Evolutionary conservation across 2,888 invertebrate species (phyloP).

Genomic region (Polymixis flavicincta): DNA sequence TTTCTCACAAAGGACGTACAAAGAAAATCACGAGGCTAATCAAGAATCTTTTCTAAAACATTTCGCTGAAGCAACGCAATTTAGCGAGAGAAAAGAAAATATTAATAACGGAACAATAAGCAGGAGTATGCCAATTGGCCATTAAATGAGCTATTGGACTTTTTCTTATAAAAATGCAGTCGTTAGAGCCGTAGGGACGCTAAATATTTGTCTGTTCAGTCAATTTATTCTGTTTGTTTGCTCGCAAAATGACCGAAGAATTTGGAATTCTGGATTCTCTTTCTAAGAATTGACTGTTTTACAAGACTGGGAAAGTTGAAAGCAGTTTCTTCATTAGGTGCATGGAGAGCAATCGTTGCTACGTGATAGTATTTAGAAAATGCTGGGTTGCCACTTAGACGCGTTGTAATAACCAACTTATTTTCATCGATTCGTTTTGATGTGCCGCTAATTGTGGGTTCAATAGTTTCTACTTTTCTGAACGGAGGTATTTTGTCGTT

Average conservation of each 20-base stretch:
- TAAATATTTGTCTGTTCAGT: constrained; percentile 45
- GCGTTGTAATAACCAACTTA: constrained; percentile 1
- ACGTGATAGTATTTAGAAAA: constrained; percentile 48
- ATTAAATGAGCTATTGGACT: constrained; percentile 58
- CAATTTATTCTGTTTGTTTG: constrained; percentile 47
- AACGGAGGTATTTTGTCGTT: too few relatives aligned
- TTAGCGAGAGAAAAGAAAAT: constrained; percentile 69
- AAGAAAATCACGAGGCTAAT: constrained; percentile 73
- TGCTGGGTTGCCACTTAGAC: constrained; percentile 27
- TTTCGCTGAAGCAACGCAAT: constrained; percentile 68
- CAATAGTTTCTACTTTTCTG: too few relatives aligned
- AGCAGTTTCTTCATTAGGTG: constrained; percentile 42
- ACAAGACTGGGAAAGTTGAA: constrained; percentile 14
- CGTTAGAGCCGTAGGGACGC: constrained; percentile 37
- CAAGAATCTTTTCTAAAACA: constrained; percentile 74
- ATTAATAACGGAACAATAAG: constrained; percentile 69
- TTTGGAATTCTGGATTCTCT: constrained; percentile 5
- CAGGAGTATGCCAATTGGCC: constrained; percentile 60
- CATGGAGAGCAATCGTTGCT: constrained; percentile 33
- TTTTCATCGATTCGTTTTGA: constrained; percentile 15
- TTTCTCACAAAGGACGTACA: constrained; percentile 67
- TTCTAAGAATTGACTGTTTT: constrained; percentile 26
- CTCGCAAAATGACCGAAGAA: constrained; percentile 14
- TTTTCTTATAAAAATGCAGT: constrained; percentile 47
- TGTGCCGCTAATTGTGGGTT: background rate